Evolutionary conservation across 2,797 vertebrate genomes (phyloP), one percentile per base, ranked within the genome.

Genomic region (Aldrovandia affinis): DNA sequence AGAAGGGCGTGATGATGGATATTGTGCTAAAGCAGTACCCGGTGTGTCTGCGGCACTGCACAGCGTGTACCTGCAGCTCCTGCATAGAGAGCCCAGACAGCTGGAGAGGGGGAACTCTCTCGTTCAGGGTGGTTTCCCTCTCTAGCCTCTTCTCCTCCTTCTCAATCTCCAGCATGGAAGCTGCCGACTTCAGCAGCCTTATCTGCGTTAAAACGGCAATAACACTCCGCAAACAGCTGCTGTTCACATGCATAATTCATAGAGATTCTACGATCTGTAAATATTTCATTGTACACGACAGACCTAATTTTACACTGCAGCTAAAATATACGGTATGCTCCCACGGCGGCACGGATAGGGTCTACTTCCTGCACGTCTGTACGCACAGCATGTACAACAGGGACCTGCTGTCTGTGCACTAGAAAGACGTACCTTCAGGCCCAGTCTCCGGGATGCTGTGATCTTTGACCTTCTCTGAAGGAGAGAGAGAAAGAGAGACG

Each of bases 401-500:
- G 57, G 57, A 68, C 28, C n/a, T n/a, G n/a, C n/a, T 18, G 63
- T 68, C 63, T 14, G 30, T 33, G 63, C 10, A n/a, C n/a, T n/a
- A n/a, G n/a, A n/a, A n/a, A 33, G 88, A 90, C 89, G 77, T 83
- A 95, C 95, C 91, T 96, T 96, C 84, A 96, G 86, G 8, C 73
- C 90, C 81, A 95, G 91, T 33, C 93, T 89, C 52, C 93, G 93
- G 81, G 95, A 95, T 50, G 93, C 93, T 78, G 94, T 92, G 89
- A 92, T 94, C 82, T 95, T 94, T 30, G 88, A 14, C 82, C 83
- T 91, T 82, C 83, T 92, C 89, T 92, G 85, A 22, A 79, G 84
- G 7, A 88, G 8, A 63, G 25, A 81, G 28, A 44, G 80, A 82
- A 54, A 90, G 77, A 75, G 78, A 50, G 80, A 47, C 57, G 20